Conservation (phyloP, 2,888 invertebrate genomes). For the Stenolophus ochropezus region DNA sequence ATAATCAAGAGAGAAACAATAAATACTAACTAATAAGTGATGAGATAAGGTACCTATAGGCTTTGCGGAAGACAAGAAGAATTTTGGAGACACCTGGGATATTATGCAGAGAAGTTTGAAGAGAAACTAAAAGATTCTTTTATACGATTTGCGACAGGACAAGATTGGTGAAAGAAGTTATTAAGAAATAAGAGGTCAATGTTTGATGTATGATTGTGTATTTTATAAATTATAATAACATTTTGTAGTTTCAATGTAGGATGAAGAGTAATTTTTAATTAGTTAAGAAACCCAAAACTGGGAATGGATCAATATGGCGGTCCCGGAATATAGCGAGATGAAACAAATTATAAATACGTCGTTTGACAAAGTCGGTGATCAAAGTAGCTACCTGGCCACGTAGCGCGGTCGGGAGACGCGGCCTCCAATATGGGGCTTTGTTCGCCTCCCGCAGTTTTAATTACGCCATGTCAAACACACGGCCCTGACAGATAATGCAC, state of each 20-base stretch:
- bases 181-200: neutral
- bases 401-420: neutral
- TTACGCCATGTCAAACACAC: conserved; percentile 32
- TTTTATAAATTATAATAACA: neutral
- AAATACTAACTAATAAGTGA: too few relatives aligned
- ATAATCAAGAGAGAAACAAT: too few relatives aligned
- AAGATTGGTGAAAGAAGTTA: too few relatives aligned
- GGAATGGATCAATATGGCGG: neutral
- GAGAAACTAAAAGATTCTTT: too few relatives aligned
- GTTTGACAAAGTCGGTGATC: neutral
- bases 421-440: conserved; percentile 2
- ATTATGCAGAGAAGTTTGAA: too few relatives aligned
- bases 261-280: too few relatives aligned
- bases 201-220: neutral
- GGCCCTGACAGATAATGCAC: conserved; percentile 3
- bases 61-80: too few relatives aligned
- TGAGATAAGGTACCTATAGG: too few relatives aligned
- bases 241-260: neutral
- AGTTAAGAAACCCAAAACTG: neutral
- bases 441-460: conserved; percentile 40
- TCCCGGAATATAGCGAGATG: neutral
- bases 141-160: too few relatives aligned
- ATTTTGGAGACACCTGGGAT: too few relatives aligned
- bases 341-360: neutral
- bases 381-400: neutral